Base-by-base conservation (phyloP, 53 echinoderm and acorn worm genomes). In the Crossaster papposus region DNA sequence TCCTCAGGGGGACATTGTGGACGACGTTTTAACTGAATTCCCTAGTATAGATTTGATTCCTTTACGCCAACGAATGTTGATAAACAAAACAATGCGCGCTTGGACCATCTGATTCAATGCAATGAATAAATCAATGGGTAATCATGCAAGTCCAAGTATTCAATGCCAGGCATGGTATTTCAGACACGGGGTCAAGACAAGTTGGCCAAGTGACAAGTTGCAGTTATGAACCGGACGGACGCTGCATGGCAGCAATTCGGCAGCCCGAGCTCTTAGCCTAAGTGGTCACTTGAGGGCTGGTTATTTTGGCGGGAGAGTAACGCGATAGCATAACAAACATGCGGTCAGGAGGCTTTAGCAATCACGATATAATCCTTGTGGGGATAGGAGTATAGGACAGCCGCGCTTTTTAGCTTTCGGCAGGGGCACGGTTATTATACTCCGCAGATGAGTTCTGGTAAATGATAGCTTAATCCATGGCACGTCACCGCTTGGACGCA, bases 361-460 rank as follows among this genome's bases (percentile, higher is more conserved):
- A 83, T 83, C 83, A 36, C n/a, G 70, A 38, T 83, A 83, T 83
- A 83, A 83, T 83, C 83, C 65, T 30, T 15, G 62, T 31, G 36
- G 35, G 83, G 26, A 50, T 36, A 30, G 64, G 33, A 54, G 11
- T 15, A 29, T n/a, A n/a, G n/a, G n/a, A n/a, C n/a, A n/a, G n/a
- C 44, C 5, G 44, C 44, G 44, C 6, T 9, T 9, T 44, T 9
- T 44, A 1, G 68, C 83, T 83, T 65, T 36, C 83, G 70, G 68
- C 70, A 36, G 36, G 82, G 58, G 28, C 83, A 29, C 17, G 18
- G 83, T 38, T 83, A 29, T 50, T 83, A n/a, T n/a, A 83, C 63
- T 36, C 36, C 68, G 65, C 22, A 44, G 68, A 83, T 44, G 82
- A 22, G 50, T 0, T 70, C 24, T n/a, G 50, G 70, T 29, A 83